These are phyloP conservation scores for Ictidomys tridecemlineatus DNA, from an alignment of 2,113 vertebrate species.

Conservation along the genomic window DNA sequence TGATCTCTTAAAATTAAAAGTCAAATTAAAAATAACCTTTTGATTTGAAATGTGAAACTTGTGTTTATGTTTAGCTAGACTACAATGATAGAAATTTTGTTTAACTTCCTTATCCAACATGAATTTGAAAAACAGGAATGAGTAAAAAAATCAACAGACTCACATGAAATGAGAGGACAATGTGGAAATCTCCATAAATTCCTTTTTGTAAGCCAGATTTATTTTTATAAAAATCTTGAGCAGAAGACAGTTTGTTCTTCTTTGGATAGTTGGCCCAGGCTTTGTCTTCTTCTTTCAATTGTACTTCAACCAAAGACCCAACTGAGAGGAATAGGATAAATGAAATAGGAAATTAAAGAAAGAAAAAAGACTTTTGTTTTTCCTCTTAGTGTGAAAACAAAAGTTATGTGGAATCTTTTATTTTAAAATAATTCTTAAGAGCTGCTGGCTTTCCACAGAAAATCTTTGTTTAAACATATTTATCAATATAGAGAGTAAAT, in stretches of 20 bases:
- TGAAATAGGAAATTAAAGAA: slow-evolving; percentile 53
- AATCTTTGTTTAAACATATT: background rate
- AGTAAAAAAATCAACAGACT: background rate
- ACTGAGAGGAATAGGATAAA: slow-evolving; percentile 47
- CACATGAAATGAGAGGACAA: slow-evolving; percentile 59
- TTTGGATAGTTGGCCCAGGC: slow-evolving; percentile 42
- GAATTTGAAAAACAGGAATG: slow-evolving; percentile 43
- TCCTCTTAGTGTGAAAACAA: background rate
- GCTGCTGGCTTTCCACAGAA: slow-evolving; percentile 49
- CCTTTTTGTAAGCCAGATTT: slow-evolving; percentile 65
- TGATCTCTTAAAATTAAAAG: background rate
- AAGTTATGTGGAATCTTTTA: background rate
- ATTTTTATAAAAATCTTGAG: slow-evolving; percentile 68
- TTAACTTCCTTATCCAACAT: slow-evolving; percentile 19
- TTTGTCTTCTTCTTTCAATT: slow-evolving; percentile 23
- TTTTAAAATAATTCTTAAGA: background rate
- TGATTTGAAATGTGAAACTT: slow-evolving; percentile 56
- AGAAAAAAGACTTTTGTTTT: background rate
- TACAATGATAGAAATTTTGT: background rate
- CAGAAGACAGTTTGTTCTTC: slow-evolving; percentile 52
- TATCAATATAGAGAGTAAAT: background rate
- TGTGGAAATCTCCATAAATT: slow-evolving; percentile 58
- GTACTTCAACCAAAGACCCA: background rate
- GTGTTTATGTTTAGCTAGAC: slow-evolving; percentile 56
- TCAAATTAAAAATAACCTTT: slow-evolving; percentile 13